These are phyloP conservation scores for Eupithecia insigniata DNA, from an alignment of 2,888 invertebrate species.

Conservation along the genomic window DNA sequence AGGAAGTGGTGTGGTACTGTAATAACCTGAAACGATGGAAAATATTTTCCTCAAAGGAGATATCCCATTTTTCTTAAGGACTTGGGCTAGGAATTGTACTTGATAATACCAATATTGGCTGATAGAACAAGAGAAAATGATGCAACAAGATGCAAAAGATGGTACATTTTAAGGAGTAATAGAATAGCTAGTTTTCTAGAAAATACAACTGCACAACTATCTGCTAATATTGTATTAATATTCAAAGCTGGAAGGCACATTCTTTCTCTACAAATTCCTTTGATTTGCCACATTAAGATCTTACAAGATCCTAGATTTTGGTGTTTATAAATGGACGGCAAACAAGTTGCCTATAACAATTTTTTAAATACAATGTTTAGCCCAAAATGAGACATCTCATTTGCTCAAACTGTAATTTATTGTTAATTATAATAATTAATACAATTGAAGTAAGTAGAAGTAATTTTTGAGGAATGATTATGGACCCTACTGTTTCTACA, in stretches of 20 bases:
- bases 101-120: slow-evolving; percentile 48
- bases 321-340: slow-evolving; percentile 1
- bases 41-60: slow-evolving; percentile 63
- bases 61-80: slow-evolving; percentile 58
- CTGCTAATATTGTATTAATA: slow-evolving; percentile 47
- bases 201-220: slow-evolving; percentile 41
- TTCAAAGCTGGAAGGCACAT: slow-evolving; percentile 34
- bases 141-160: slow-evolving; percentile 61
- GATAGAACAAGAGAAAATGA: slow-evolving; percentile 49
- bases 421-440: slow-evolving; percentile 17
- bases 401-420: slow-evolving; percentile 33
- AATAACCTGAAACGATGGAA: slow-evolving; percentile 85
- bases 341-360: slow-evolving; percentile 38
- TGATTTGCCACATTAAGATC: slow-evolving; percentile 30
- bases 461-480: not conserved
- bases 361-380: slow-evolving; percentile 45
- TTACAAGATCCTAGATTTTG: slow-evolving; percentile 6
- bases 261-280: slow-evolving; percentile 26
- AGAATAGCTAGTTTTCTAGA: slow-evolving; percentile 35
- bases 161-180: slow-evolving; percentile 42
- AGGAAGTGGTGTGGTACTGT: slow-evolving; percentile 91
- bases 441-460: not conserved
- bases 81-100: slow-evolving; percentile 49
- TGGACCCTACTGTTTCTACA: not conserved
- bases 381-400: slow-evolving; percentile 53